Conservation (phyloP, 1,140 invertebrate species). For the roundworm (Caenorhabditis elegans) region WBcel235 BX284602.5:8899001-8899500, state of each 20-base stretch:
- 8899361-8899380: constrained; percentile 21
- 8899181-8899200: constrained; percentile 19
- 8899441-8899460: neutral
- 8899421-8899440: too few relatives aligned
- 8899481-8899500: constrained; percentile 1
- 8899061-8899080: neutral
- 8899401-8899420: neutral
- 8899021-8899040: neutral
- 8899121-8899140: neutral
- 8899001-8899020: constrained; percentile 9
- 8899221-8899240: constrained; percentile 31
- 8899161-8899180: constrained; percentile 25
- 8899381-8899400: neutral
- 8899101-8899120: neutral
- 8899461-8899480: neutral
- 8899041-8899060: constrained; percentile 19
- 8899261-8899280: constrained; percentile 27
- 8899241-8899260: constrained; percentile 25
- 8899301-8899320: constrained; percentile 26
- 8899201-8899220: constrained; percentile 24
- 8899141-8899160: neutral
- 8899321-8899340: constrained; percentile 30
- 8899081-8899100: constrained; percentile 9
- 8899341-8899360: constrained; percentile 31
- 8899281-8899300: constrained; percentile 32